Evolutionary conservation across 2,113 vertebrate species (phyloP).

Genomic region (Oncorhynchus kisutch): DNA sequence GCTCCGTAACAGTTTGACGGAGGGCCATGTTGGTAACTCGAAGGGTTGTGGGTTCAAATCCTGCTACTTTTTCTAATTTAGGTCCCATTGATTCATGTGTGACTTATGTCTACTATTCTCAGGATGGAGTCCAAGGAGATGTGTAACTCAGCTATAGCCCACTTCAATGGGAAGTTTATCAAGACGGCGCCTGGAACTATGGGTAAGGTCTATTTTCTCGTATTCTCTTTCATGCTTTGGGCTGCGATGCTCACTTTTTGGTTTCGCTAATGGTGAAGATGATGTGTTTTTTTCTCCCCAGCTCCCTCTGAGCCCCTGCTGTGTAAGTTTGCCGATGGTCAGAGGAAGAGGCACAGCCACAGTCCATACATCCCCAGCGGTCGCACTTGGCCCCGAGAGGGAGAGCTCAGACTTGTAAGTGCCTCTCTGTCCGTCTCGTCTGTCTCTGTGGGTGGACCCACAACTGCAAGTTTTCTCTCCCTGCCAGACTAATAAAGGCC

Average conservation of each 20-base stretch:
- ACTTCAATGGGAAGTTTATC: constrained; percentile 99
- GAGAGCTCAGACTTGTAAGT: constrained; percentile 98
- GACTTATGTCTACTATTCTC: constrained; percentile 24
- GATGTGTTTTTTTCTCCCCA: constrained; percentile 44
- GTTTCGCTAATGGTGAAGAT: neutral
- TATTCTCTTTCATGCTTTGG: no score
- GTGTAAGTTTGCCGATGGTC: constrained; percentile 98
- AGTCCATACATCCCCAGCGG: constrained; percentile 94
- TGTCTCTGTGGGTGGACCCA: neutral
- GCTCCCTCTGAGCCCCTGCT: constrained; percentile 93
- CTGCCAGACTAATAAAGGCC: neutral
- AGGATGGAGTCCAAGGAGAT: constrained; percentile 95
- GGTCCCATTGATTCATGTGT: neutral
- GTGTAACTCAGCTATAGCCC: constrained; percentile 89
- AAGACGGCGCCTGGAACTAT: constrained; percentile 87
- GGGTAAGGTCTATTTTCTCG: constrained; percentile 49
- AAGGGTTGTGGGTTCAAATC: neutral
- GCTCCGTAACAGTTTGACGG: neutral
- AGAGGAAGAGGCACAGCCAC: constrained; percentile 96
- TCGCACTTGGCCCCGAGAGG: constrained; percentile 90
- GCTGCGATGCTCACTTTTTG: constrained; percentile 3
- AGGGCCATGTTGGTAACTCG: neutral
- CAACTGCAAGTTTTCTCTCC: neutral
- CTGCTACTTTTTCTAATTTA: neutral
- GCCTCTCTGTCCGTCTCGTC: constrained; percentile 5